Evolutionary conservation across 2,888 invertebrate species (phyloP).

Genomic region (Mayetiola destructor): DNA sequence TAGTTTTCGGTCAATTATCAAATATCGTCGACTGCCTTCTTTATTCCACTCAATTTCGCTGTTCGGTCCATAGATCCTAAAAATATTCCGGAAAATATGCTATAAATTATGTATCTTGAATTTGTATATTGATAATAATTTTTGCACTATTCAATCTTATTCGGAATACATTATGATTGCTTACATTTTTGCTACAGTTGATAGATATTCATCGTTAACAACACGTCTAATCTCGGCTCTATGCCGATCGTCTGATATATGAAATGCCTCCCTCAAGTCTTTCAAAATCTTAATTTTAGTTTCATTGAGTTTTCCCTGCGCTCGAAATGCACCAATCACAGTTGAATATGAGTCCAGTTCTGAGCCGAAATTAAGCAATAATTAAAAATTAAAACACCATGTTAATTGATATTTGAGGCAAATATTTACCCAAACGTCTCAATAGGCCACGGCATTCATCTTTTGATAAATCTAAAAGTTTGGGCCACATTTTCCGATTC

Average conservation of each 20-base stretch:
- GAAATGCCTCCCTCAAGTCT: constrained; percentile 65
- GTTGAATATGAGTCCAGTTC: constrained; percentile 86
- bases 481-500: constrained; percentile 41
- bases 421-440: constrained; percentile 61
- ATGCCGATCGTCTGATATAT: constrained; percentile 82
- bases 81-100: neutral
- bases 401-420: constrained; percentile 22
- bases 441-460: constrained; percentile 81
- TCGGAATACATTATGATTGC: constrained; percentile 22
- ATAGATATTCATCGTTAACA: constrained; percentile 78
- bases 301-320: constrained; percentile 75
- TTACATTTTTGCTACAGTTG: constrained; percentile 82
- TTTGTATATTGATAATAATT: neutral
- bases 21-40: constrained; percentile 72
- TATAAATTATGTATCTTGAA: neutral
- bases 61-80: constrained; percentile 49
- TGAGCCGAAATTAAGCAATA: constrained; percentile 31
- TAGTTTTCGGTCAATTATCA: constrained; percentile 67
- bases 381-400: neutral
- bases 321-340: constrained; percentile 78
- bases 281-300: constrained; percentile 72
- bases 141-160: neutral
- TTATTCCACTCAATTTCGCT: constrained; percentile 66
- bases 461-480: constrained; percentile 66
- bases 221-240: constrained; percentile 83